Base-by-base conservation (phyloP, 2,797 vertebrate species). In the Pseudochaenichthys georgianus region DNA sequence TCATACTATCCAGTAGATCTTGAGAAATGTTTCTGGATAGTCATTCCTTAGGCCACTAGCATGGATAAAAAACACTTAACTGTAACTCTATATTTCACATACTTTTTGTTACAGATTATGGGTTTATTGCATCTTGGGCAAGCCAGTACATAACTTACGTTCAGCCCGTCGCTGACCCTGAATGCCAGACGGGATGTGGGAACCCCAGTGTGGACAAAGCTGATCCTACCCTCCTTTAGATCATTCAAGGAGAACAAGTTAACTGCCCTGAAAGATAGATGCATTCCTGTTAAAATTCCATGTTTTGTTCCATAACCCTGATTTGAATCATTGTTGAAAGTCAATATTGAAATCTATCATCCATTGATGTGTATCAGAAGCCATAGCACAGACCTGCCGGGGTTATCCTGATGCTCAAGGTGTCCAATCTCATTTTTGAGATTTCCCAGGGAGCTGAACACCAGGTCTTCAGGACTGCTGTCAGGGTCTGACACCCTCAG, bases 151-250 rank as follows among this genome's bases (percentile, higher is more conserved):
- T 60, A 13, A 69, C 82, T 80, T 65, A 92, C 93, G 81, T 95
- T 96, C 64, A 96, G 93, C 42, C 96, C 96, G 19, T 99, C 97
- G 0, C 92, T 97, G 17, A 96, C 97, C 87, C 96, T 95, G 48
- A 99, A 82, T 23, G 96, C 95, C 87, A 98, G 91, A 64, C 95
- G 93, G 52, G 96, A 94, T 59, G 96, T 96, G 68, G 77, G 87
- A 61, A 93, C 70, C 0, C 96, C 96, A 19, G 82, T 93, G 88
- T 97, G 97, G 43, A 96, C 94, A 75, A 95, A 98, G 84, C 85
- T 95, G 84, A 99, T 79, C 69, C 92, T 94, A 4, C 95, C 95
- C 41, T 94, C 82, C 86, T 94, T 94, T 83, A 98, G 94, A 77
- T 97, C 94, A 2, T 70, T 53, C 3, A 94, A 81, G 15, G 95